Base-by-base conservation (phyloP, 2,113 vertebrate genomes). In the Chionomys nivalis region DNA sequence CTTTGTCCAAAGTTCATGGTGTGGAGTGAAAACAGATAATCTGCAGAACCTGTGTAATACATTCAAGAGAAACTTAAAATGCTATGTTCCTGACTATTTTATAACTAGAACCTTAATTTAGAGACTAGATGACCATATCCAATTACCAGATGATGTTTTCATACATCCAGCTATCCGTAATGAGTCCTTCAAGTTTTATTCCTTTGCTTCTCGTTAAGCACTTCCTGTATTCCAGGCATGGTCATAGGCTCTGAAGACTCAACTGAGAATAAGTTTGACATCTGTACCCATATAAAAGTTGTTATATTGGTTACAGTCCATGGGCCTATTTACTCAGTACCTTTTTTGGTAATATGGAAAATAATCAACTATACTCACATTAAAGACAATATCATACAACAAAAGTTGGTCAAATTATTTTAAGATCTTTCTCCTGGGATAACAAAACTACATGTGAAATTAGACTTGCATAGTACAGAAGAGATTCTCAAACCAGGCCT, bases 401-500 rank as follows among this genome's bases (percentile, higher is more conserved):
- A 87, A 81, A 96, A 42, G 52, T 92, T 63, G 61, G 24, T 73
- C 91, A 49, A 92, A 79, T 94, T 87, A 58, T 70, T 94, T 92
- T 92, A 28, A 89, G 13, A 5, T 73, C 91, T 90, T 13, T 58
- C 73, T 88, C 65, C 39, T 88, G 33, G 17, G 85, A 63, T 92
- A 21, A 78, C 21, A 94, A 87, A 93, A 72, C 19, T 49, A 75
- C 23, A 21, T 11, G 61, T 4, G 73, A 66, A 86, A 2, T 75
- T 72, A 28, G 39, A 12, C 65, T 78, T 58, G 44, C 85, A 55
- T 68, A 73, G 75, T 9, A 2, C 36, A 87, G 58, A 89, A 95
- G 82, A 94, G 5, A 63, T 82, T 76, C 0, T 77, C 79, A 89
- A 89, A 55, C 13, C n/a, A 73, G 24, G 49, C 14, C 19, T 39